Percentiles rank a stretch among this genome's conserved stretches.
Conservation (phyloP, 1,140 invertebrate genomes). For the Drosophila orena region DNA sequence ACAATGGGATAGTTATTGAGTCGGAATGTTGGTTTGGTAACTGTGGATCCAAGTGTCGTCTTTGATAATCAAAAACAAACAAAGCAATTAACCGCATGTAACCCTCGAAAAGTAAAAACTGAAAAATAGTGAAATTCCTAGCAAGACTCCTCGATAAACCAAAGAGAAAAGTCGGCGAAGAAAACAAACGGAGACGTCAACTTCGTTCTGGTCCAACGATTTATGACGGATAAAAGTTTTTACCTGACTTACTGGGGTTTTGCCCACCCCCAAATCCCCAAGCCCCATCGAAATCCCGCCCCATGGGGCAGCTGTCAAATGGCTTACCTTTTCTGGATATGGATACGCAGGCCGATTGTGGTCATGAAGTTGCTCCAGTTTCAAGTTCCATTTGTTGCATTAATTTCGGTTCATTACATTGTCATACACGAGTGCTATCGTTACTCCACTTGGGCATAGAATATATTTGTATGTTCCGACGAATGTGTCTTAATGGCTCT, state of each 20-base stretch:
- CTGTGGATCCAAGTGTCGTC: slow-evolving; percentile 10
- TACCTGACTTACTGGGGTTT: slow-evolving; percentile 62
- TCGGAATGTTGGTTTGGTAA: slow-evolving; percentile 22
- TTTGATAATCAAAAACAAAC: slow-evolving; percentile 66
- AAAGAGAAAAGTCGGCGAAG: slow-evolving; percentile 46
- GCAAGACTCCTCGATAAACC: slow-evolving; percentile 48
- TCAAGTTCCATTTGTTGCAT: slow-evolving; percentile 67
- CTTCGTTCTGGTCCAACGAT: slow-evolving; percentile 78
- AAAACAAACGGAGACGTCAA: slow-evolving; percentile 55
- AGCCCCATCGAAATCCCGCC: slow-evolving; percentile 7
- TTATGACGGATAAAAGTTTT: slow-evolving; percentile 77
- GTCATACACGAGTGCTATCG: slow-evolving; percentile 64
- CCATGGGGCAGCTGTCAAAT: slow-evolving; percentile 29
- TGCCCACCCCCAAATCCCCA: neutral
- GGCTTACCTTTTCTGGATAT: slow-evolving; percentile 32
- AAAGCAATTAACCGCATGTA: slow-evolving; percentile 75
- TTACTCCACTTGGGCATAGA: slow-evolving; percentile 26
- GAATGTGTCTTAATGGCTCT: slow-evolving; percentile 51
- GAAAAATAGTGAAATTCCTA: slow-evolving; percentile 77
- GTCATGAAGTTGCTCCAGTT: slow-evolving; percentile 61
- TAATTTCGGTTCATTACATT: slow-evolving; percentile 79
- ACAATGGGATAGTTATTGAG: neutral
- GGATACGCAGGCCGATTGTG: slow-evolving; percentile 26
- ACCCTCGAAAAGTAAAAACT: slow-evolving; percentile 54
- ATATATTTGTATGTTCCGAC: slow-evolving; percentile 20